Percentiles rank a stretch among this genome's conserved stretches.
Evolutionary conservation across 2,113 vertebrate species (phyloP).

Genomic region (Chlorocebus sabaeus): DNA sequence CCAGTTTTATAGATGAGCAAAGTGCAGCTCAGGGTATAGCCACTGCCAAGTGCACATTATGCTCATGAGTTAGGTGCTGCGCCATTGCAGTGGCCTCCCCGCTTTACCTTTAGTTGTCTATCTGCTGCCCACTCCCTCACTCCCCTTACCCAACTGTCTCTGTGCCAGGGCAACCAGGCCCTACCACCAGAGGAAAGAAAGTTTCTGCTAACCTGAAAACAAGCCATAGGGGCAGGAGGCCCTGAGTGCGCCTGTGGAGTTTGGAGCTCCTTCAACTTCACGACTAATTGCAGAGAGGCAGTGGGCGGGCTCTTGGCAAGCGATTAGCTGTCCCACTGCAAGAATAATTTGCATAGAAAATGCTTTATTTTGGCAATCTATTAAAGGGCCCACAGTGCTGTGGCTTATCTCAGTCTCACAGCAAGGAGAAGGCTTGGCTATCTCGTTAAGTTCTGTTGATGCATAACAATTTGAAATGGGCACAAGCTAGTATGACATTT

Average conservation of each 20-base stretch:
- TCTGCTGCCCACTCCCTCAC: neutral
- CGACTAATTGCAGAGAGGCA: slow-evolving; percentile 99
- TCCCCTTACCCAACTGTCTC: neutral
- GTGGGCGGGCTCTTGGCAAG: slow-evolving; percentile 91
- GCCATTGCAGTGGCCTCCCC: neutral
- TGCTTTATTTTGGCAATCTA: slow-evolving; percentile 99
- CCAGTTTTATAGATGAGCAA: neutral
- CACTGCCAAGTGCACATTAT: neutral
- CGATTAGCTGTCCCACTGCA: slow-evolving; percentile 99
- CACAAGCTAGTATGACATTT: slow-evolving; percentile 99
- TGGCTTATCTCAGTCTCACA: slow-evolving; percentile 99
- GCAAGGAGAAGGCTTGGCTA: slow-evolving; percentile 99
- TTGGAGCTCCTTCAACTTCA: slow-evolving; percentile 90
- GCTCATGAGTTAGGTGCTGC: neutral
- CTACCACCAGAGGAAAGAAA: slow-evolving; percentile 70
- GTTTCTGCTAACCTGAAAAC: slow-evolving; percentile 80
- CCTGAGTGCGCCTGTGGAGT: slow-evolving; percentile 83
- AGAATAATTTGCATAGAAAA: slow-evolving; percentile 99
- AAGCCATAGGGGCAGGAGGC: slow-evolving; percentile 81
- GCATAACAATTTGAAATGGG: slow-evolving; percentile 99
- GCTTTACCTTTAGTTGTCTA: neutral
- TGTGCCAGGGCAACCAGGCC: neutral
- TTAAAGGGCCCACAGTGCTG: slow-evolving; percentile 99
- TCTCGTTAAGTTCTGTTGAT: slow-evolving; percentile 99
- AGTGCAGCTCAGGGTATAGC: neutral